These are phyloP conservation scores for Paraplagusia blochii DNA, from an alignment of 2,113 vertebrate genomes.

Conservation along the genomic window DNA sequence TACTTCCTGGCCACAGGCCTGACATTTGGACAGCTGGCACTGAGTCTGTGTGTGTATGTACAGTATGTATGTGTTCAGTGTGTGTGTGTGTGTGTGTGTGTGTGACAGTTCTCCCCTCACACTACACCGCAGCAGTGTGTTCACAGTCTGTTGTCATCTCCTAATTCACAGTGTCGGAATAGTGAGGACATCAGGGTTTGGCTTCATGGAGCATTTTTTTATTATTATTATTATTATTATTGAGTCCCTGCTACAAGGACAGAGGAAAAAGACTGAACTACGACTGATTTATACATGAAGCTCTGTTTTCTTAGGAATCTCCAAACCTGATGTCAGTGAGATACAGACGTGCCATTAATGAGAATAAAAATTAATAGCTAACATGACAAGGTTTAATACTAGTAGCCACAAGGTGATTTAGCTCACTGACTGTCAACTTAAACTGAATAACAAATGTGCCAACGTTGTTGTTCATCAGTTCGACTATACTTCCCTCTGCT, in stretches of 20 bases:
- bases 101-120: conserved; percentile 33
- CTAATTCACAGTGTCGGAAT: conserved; percentile 39
- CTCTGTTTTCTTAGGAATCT: too few species aligned
- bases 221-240: conserved; percentile 9
- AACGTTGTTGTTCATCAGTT: too few species aligned
- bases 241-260: too few species aligned
- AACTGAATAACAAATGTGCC: background rate
- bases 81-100: conserved; percentile 1
- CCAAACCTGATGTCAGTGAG: too few species aligned
- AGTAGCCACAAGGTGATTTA: too few species aligned
- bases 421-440: background rate
- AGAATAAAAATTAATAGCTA: too few species aligned
- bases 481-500: conserved; percentile 53
- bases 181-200: conserved; percentile 48
- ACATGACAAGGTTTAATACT: too few species aligned
- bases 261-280: too few species aligned
- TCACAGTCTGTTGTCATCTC: conserved; percentile 49
- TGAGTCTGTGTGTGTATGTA: conserved; percentile 3
- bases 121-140: conserved; percentile 44
- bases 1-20: conserved; percentile 63
- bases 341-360: too few species aligned
- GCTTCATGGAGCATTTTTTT: conserved; percentile 21
- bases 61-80: conserved; percentile 14
- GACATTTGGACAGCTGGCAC: conserved; percentile 58
- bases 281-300: too few species aligned